A percentile compares a stretch with the other conserved stretches of the same genome.
Conservation (phyloP, 2,888 invertebrate genomes). For the Chironomus riparius region DNA sequence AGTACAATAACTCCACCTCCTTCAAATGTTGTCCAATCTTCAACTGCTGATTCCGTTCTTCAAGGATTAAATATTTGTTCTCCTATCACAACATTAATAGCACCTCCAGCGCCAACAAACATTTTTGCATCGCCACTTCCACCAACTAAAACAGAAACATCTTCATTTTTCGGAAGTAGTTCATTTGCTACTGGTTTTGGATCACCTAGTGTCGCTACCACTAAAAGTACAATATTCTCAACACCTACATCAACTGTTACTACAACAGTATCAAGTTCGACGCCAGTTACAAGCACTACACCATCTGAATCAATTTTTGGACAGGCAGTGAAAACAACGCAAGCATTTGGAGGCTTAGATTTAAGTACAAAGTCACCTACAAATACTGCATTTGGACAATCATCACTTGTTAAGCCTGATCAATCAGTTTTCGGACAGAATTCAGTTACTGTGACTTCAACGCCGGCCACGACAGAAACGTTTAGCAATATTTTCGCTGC, state of each 20-base stretch:
- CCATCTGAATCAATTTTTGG: slow-evolving; percentile 10
- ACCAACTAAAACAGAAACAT: not conserved
- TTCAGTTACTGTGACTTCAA: not conserved
- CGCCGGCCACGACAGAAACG: not conserved
- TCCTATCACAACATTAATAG: not conserved
- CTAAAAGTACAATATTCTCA: not conserved
- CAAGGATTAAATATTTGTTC: slow-evolving; percentile 15
- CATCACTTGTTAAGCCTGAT: slow-evolving; percentile 19
- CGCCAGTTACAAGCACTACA: not conserved
- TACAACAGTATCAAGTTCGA: not conserved
- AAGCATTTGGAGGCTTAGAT: not conserved
- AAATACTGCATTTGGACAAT: not conserved
- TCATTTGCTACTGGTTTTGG: not conserved
- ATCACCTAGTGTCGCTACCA: not conserved
- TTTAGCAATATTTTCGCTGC: not conserved
- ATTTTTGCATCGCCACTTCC: not conserved
- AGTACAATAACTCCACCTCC: not conserved
- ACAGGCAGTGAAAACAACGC: not conserved
- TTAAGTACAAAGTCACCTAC: not conserved
- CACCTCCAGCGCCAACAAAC: not conserved
- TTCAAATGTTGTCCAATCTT: not conserved
- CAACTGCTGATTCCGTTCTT: not conserved
- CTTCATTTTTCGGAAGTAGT: slow-evolving; percentile 2
- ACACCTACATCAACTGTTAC: not conserved
- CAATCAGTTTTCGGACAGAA: slow-evolving; percentile 14